These are phyloP conservation scores for Atlantisia rogersi DNA, from an alignment of 2,113 vertebrate genomes.

Conservation along the genomic window DNA sequence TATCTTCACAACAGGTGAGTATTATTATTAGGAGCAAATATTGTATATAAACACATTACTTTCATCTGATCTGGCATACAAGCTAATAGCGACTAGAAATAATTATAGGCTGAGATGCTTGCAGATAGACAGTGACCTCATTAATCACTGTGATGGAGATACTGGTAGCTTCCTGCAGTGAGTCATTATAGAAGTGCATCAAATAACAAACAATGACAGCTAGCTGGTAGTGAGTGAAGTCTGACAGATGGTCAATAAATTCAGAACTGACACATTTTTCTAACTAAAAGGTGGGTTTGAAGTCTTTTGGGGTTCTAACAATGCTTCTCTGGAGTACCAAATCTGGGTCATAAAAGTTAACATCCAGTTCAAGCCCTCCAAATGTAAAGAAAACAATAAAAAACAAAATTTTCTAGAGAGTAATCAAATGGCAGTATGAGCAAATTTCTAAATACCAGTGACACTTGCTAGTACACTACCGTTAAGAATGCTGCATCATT, in stretches of 20 bases:
- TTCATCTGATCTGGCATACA: neutral
- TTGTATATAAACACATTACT: neutral
- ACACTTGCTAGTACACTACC: slow-evolving; percentile 14
- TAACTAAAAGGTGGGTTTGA: slow-evolving; percentile 65
- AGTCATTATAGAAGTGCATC: slow-evolving; percentile 72
- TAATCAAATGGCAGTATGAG: slow-evolving; percentile 1
- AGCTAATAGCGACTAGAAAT: slow-evolving; percentile 3
- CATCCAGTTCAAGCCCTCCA: slow-evolving; percentile 34
- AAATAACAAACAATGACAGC: slow-evolving; percentile 77
- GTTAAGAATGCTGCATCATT: slow-evolving; percentile 19
- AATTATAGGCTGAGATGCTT: slow-evolving; percentile 48
- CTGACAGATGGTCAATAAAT: slow-evolving; percentile 80
- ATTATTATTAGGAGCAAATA: neutral
- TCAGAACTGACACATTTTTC: slow-evolving; percentile 67
- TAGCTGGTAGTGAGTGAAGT: slow-evolving; percentile 68
- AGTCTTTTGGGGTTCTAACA: slow-evolving; percentile 30
- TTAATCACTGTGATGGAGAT: slow-evolving; percentile 74
- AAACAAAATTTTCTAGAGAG: neutral
- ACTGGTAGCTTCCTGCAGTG: slow-evolving; percentile 67
- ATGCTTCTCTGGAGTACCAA: neutral
- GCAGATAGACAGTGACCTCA: slow-evolving; percentile 68
- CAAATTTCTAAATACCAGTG: slow-evolving; percentile 18
- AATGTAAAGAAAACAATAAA: slow-evolving; percentile 46
- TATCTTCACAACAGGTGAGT: neutral
- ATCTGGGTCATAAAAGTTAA: slow-evolving; percentile 65